Conservation (phyloP, 2,113 vertebrate species). For the Anhinga anhinga region DNA sequence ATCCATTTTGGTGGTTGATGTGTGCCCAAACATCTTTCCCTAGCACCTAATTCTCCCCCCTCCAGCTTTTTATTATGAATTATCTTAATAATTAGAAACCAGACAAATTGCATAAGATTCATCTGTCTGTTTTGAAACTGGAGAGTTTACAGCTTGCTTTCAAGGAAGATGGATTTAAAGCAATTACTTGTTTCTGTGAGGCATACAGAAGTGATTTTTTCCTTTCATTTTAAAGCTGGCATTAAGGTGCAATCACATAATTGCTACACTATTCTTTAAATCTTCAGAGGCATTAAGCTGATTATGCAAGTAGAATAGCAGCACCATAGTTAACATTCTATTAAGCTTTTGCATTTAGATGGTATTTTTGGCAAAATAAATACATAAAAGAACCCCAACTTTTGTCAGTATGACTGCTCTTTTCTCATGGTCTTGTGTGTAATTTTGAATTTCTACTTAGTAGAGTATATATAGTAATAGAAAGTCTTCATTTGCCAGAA, state of each 20-base stretch:
- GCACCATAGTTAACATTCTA: background rate
- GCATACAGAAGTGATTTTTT: background rate
- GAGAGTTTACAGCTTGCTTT: background rate
- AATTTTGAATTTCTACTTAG: background rate
- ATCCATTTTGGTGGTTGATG: background rate
- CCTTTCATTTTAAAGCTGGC: background rate
- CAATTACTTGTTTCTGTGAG: constrained; percentile 16
- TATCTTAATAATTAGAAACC: background rate
- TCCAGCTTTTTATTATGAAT: background rate
- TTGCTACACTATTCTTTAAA: background rate
- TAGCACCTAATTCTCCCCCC: constrained; percentile 26
- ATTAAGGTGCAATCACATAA: background rate
- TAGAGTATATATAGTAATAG: background rate
- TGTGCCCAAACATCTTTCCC: background rate
- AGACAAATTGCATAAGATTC: background rate
- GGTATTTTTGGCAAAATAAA: background rate
- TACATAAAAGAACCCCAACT: background rate
- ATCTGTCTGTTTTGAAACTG: constrained; percentile 14
- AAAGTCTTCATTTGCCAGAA: background rate
- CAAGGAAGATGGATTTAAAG: constrained; percentile 29
- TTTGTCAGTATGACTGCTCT: background rate
- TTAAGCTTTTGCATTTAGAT: background rate
- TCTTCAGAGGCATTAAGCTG: background rate
- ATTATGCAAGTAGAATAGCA: background rate
- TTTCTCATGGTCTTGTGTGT: background rate